phyloP scores from a whole-genome alignment of 2,888 invertebrate genomes.

The Diarsia brunnea region DNA sequence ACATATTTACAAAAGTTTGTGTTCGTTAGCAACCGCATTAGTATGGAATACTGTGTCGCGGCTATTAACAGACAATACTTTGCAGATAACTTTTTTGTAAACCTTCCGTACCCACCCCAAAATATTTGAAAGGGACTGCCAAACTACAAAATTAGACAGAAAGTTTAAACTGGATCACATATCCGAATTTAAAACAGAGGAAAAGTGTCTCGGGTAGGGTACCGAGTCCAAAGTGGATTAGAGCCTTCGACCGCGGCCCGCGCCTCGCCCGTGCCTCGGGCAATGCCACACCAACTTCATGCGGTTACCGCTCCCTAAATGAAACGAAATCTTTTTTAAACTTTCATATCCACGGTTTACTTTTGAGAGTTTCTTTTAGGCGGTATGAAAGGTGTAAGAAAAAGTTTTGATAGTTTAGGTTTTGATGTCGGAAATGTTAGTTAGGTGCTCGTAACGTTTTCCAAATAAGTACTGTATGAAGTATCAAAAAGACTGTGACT shows the following conservation, averaged over 20 bases:
- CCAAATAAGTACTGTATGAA: background rate
- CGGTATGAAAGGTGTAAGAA: background rate
- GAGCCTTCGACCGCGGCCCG: slow-evolving; percentile 79
- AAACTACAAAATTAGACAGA: slow-evolving; percentile 84
- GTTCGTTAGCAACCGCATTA: too few relatives aligned
- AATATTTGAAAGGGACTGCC: slow-evolving; percentile 50
- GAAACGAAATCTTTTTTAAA: slow-evolving; percentile 69
- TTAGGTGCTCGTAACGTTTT: background rate
- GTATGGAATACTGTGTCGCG: too few relatives aligned
- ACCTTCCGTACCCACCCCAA: slow-evolving; percentile 8
- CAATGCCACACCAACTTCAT: slow-evolving; percentile 70
- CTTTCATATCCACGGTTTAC: slow-evolving; percentile 55
- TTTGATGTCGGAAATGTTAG: background rate
- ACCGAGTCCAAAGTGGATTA: slow-evolving; percentile 83
- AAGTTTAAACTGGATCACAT: slow-evolving; percentile 88
- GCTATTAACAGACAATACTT: background rate
- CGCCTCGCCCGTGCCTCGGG: slow-evolving; percentile 78
- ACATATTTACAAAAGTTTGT: too few relatives aligned
- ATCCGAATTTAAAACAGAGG: slow-evolving; percentile 87
- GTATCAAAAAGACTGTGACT: background rate
- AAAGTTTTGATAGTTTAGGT: background rate
- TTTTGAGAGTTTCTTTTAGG: slow-evolving; percentile 32
- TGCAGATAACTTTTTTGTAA: background rate
- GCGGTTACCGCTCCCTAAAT: slow-evolving; percentile 67
- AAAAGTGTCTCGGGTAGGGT: slow-evolving; percentile 79